Percentiles rank a stretch among this genome's conserved stretches.
phyloP scores from a whole-genome alignment of 2,888 invertebrate genomes.

The Tipula unca region DNA sequence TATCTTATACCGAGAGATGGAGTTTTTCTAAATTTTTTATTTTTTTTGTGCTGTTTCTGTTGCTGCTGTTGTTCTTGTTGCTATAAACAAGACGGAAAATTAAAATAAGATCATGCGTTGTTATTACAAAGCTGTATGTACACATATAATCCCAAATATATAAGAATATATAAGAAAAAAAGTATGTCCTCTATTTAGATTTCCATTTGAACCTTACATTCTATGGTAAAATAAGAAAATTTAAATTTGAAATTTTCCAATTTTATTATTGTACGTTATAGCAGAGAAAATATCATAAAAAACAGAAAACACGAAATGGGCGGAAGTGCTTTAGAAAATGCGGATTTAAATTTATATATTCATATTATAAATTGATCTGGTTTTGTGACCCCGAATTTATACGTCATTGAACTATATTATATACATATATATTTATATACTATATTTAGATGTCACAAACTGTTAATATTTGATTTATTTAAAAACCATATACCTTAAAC shows the following conservation, averaged over 20 bases:
- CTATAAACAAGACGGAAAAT: neutral
- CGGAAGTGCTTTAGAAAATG: neutral
- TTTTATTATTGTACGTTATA: neutral
- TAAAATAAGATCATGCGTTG: slow-evolving; percentile 14
- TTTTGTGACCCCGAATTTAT: neutral
- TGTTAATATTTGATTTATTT: slow-evolving; percentile 8
- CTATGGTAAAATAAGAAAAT: neutral
- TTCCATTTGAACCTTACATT: neutral
- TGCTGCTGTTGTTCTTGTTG: neutral
- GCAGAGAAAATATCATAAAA: neutral
- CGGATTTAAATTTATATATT: too few relatives aligned
- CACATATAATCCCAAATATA: neutral
- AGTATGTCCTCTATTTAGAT: neutral
- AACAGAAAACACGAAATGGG: neutral
- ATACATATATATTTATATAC: neutral
- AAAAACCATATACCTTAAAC: neutral
- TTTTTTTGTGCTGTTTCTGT: neutral
- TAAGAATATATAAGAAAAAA: neutral
- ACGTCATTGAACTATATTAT: neutral
- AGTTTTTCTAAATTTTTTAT: neutral
- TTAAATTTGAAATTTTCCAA: neutral
- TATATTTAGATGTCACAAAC: neutral
- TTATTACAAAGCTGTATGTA: neutral
- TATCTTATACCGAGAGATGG: neutral
- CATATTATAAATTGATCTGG: neutral